A percentile compares a stretch with the other conserved stretches of the same genome.
phyloP scores from a whole-genome alignment of 1,140 invertebrate species.

The Hyposmocoma kahamanoa region DNA sequence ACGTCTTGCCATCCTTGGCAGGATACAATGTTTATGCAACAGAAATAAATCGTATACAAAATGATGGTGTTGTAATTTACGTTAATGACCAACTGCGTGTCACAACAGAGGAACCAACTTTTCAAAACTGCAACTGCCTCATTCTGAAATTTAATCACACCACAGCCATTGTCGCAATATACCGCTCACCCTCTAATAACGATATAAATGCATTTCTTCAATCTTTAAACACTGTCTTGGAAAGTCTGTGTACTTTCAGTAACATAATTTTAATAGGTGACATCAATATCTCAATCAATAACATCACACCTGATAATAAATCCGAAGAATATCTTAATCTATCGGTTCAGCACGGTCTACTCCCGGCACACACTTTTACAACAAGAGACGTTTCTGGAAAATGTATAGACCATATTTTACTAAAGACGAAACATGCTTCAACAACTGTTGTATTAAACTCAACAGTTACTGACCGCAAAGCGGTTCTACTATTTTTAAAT shows the following conservation, averaged over 20 bases:
- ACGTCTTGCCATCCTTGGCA: neutral
- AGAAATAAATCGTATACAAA: neutral
- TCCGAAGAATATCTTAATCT: neutral
- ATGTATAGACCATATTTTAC: slow-evolving; percentile 13
- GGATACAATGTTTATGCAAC: neutral
- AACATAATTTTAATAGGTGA: slow-evolving; percentile 9
- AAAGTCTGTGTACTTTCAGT: neutral
- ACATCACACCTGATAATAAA: neutral
- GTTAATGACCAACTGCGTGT: neutral
- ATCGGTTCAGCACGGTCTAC: slow-evolving; percentile 2
- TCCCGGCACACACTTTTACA: slow-evolving; percentile 3
- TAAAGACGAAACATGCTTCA: slow-evolving; percentile 6
- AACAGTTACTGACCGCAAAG: slow-evolving; percentile 6
- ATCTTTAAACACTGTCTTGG: neutral
- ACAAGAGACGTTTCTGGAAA: slow-evolving; percentile 3
- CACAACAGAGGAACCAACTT: neutral
- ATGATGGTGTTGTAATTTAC: slow-evolving; percentile 6
- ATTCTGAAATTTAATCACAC: neutral
- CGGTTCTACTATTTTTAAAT: neutral
- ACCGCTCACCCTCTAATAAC: neutral
- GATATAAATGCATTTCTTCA: neutral
- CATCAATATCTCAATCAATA: slow-evolving; percentile 12
- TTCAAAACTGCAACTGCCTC: neutral
- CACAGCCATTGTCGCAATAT: neutral
- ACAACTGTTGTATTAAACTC: neutral